Conservation (phyloP, 2,888 invertebrate genomes). For the Clepsis dumicolana region DNA sequence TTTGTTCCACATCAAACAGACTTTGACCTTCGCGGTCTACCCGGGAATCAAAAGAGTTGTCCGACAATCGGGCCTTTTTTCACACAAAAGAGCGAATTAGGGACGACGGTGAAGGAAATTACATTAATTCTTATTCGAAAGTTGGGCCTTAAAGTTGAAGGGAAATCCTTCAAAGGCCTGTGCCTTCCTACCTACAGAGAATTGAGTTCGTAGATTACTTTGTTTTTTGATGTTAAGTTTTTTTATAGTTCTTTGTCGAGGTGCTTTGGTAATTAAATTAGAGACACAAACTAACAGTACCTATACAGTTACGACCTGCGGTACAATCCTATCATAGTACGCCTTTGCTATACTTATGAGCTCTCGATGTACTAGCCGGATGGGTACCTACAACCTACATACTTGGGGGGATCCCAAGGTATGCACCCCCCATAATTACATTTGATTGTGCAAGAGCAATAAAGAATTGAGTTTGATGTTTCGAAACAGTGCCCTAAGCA, state of each 20-base stretch:
- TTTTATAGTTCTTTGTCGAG: slow-evolving; percentile 9
- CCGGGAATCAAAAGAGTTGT: slow-evolving; percentile 37
- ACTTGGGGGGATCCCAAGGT: no score
- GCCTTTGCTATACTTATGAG: no score
- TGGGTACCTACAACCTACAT: no score
- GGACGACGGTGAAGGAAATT: slow-evolving; percentile 24
- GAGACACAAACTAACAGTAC: no score
- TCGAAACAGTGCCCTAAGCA: no score
- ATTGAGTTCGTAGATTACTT: slow-evolving; percentile 31
- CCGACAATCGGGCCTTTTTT: slow-evolving; percentile 34
- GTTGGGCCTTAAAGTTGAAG: slow-evolving; percentile 30
- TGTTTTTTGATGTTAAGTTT: slow-evolving; percentile 18
- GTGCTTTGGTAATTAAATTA: no score
- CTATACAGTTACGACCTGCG: no score
- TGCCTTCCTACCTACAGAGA: slow-evolving; percentile 18
- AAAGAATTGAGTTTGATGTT: no score
- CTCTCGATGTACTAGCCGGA: no score
- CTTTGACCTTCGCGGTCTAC: slow-evolving; percentile 20
- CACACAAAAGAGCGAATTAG: slow-evolving; percentile 39
- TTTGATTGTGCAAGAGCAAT: no score
- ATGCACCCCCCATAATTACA: no score
- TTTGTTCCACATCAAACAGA: slow-evolving; percentile 19
- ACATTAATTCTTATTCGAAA: slow-evolving; percentile 34
- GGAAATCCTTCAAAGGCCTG: slow-evolving; percentile 30
- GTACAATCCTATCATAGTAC: no score